Evolutionary conservation across 1,140 invertebrate genomes (phyloP).

Genomic region (Armadillidium nasatum): DNA sequence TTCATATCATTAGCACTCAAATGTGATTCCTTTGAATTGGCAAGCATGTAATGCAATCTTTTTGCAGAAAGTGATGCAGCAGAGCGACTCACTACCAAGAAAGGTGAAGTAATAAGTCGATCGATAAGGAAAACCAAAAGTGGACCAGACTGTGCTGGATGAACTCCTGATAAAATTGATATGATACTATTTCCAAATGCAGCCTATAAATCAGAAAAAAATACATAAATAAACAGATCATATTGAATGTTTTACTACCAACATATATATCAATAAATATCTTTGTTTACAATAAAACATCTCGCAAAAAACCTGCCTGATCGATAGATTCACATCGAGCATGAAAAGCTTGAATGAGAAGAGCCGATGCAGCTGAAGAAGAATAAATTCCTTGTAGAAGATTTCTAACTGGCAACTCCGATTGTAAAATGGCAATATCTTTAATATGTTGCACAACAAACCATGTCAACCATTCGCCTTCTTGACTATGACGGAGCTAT

Average conservation of each 20-base stretch:
- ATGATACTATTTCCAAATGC: constrained; percentile 36
- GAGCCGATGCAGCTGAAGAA: constrained; percentile 62
- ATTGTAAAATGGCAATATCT: constrained; percentile 60
- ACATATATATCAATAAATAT: no score
- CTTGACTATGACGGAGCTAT: constrained; percentile 54
- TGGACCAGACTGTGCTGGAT: constrained; percentile 61
- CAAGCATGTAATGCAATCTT: constrained; percentile 61
- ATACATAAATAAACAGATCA: background rate
- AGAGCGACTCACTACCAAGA: constrained; percentile 58
- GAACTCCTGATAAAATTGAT: constrained; percentile 59
- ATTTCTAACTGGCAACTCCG: constrained; percentile 61
- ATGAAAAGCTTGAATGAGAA: constrained; percentile 66
- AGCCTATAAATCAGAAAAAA: constrained; percentile 31
- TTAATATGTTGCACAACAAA: constrained; percentile 67
- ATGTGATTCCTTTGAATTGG: constrained; percentile 53
- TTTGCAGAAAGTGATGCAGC: constrained; percentile 60
- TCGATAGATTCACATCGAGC: constrained; percentile 54
- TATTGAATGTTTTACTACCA: no score
- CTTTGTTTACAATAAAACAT: background rate
- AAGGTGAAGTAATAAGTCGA: constrained; percentile 57
- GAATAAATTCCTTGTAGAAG: constrained; percentile 62
- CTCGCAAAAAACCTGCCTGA: constrained; percentile 46
- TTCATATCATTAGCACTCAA: constrained; percentile 58
- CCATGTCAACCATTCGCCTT: constrained; percentile 70
- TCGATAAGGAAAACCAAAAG: constrained; percentile 59